Conservation (phyloP, 1,140 invertebrate genomes). For the Sminthurides bifidus region DNA sequence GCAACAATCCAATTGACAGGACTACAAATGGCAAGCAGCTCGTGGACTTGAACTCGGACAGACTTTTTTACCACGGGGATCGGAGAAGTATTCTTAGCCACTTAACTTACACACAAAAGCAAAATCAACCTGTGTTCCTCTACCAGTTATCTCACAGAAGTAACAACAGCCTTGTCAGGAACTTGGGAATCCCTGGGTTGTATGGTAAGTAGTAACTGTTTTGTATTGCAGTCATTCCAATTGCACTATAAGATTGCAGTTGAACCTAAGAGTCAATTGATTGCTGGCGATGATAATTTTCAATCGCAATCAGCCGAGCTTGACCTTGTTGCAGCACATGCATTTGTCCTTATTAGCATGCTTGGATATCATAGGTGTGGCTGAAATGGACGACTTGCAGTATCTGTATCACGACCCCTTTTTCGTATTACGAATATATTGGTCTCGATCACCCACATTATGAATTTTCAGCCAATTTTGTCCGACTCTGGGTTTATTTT, state of each 20-base stretch:
- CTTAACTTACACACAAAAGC: not conserved
- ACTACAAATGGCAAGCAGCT: not conserved
- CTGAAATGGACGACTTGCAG: slow-evolving; percentile 27
- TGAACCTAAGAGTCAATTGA: not conserved
- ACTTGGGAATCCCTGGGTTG: too few species aligned
- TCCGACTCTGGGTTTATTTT: slow-evolving; percentile 27
- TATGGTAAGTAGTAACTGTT: too few species aligned
- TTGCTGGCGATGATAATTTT: not conserved
- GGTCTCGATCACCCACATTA: not conserved
- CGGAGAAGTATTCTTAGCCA: not conserved
- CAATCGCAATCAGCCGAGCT: too few species aligned
- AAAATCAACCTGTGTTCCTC: not conserved
- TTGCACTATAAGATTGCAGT: not conserved
- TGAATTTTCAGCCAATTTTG: slow-evolving; percentile 22
- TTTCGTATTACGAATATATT: not conserved
- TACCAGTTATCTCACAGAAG: not conserved
- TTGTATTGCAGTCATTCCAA: too few species aligned
- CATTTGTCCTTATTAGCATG: too few species aligned
- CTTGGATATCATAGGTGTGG: slow-evolving; percentile 16
- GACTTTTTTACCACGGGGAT: slow-evolving; percentile 1
- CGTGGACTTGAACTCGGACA: not conserved
- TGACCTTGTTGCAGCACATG: too few species aligned
- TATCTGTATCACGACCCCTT: slow-evolving; percentile 21
- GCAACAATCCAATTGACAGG: not conserved
- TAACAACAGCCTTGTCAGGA: not conserved